These are phyloP conservation scores for Pongo pygmaeus DNA, from an alignment of 2,113 vertebrate genomes.

Conservation along the genomic window DNA sequence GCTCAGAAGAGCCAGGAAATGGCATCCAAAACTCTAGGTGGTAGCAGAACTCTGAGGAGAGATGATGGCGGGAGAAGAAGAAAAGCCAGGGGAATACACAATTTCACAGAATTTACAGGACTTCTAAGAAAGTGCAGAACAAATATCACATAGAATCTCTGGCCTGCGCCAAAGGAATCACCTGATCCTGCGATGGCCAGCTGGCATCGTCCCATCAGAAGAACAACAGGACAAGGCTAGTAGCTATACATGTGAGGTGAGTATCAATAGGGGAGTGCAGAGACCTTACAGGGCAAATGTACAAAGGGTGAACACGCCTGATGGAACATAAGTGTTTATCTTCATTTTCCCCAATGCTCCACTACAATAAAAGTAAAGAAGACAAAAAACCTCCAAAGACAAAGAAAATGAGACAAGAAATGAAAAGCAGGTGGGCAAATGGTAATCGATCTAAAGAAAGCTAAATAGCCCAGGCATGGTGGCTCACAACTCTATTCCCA, in stretches of 20 bases:
- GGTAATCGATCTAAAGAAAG: neutral
- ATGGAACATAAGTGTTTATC: neutral
- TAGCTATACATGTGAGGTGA: accelerated
- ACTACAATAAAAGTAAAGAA: neutral
- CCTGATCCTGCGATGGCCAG: neutral
- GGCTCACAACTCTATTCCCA: too few relatives aligned
- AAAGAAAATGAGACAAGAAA: neutral
- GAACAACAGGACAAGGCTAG: neutral
- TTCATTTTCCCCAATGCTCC: neutral
- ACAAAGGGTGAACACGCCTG: neutral
- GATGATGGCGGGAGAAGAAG: neutral
- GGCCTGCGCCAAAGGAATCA: neutral
- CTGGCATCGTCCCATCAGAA: neutral
- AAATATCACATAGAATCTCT: constrained; percentile 25
- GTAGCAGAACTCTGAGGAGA: neutral
- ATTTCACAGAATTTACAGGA: neutral
- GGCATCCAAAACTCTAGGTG: neutral
- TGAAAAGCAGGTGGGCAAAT: neutral
- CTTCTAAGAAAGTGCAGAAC: neutral
- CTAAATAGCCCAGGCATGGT: too few relatives aligned
- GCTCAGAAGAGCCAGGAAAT: neutral
- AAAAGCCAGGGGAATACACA: neutral
- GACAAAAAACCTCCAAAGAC: neutral
- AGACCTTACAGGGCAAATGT: neutral
- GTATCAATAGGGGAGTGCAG: neutral